A percentile compares a stretch with the other conserved stretches of the same genome.
Conservation (phyloP, 2,888 invertebrate species). For the Siphonodentalium dalli region DNA sequence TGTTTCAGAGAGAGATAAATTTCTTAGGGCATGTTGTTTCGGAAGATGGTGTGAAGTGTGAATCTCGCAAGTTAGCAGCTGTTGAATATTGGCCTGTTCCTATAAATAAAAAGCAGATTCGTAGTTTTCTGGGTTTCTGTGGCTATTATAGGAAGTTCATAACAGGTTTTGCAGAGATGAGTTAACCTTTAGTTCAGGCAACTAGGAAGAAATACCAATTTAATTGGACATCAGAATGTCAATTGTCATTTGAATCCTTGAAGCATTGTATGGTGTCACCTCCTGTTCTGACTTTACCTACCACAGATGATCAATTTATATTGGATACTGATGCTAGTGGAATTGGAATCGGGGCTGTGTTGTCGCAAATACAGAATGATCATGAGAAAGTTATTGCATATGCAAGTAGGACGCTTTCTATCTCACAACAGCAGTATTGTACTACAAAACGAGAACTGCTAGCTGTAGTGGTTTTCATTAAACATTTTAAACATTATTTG, state of each 20-base stretch:
- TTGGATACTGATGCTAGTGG: conserved; percentile 19
- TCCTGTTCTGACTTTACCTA: conserved; percentile 3
- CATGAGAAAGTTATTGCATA: conserved; percentile 16
- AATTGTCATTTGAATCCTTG: background rate
- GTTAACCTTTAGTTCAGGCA: background rate
- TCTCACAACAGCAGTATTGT: conserved; percentile 17
- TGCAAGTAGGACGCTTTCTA: conserved; percentile 9
- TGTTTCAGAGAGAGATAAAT: conserved; percentile 1
- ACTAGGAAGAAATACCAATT: conserved; percentile 5
- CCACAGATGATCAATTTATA: background rate
- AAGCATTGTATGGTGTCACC: background rate
- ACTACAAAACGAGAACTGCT: conserved; percentile 21
- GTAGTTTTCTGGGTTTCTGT: conserved; percentile 9
- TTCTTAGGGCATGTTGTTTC: conserved; percentile 18
- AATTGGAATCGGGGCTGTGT: conserved; percentile 13
- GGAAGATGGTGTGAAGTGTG: conserved; percentile 6
- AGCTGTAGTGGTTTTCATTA: conserved; percentile 18
- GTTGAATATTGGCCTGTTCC: conserved; percentile 14
- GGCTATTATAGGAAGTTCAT: conserved; percentile 10
- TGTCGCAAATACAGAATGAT: conserved; percentile 18
- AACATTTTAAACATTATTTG: conserved; percentile 17
- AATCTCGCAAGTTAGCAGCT: conserved; percentile 11
- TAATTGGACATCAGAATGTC: conserved; percentile 1
- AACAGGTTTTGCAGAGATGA: background rate
- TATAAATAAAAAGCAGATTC: background rate